phyloP scores from a whole-genome alignment of 2,113 vertebrate species.

The Triplophysa tibetana region DNA sequence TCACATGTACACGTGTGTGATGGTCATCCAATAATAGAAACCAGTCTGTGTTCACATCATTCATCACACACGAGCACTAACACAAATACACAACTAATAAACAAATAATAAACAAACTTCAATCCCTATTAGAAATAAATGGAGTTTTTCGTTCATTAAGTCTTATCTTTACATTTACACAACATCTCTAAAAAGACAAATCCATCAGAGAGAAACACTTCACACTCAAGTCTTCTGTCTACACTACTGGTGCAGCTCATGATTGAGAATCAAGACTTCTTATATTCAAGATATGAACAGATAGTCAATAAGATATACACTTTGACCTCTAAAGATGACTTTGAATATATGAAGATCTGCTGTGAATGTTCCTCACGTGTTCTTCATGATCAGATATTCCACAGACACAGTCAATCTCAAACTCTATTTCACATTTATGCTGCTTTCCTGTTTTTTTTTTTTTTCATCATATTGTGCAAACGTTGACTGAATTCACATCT shows the following conservation, averaged over 20 bases:
- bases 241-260: no score
- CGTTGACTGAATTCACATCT: conserved; percentile 10
- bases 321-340: not conserved
- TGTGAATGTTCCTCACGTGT: not conserved
- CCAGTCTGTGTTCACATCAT: no score
- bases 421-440: not conserved
- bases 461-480: not conserved
- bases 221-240: no score
- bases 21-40: not conserved
- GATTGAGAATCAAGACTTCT: not conserved
- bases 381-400: not conserved
- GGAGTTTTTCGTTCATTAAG: no score
- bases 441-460: not conserved
- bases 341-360: not conserved
- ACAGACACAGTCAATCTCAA: not conserved
- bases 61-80: no score
- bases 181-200: no score
- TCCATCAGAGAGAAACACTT: no score
- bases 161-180: no score
- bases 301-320: not conserved
- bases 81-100: no score
- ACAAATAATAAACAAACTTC: no score
- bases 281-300: not conserved
- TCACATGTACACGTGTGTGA: no score
- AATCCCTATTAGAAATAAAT: no score